phyloP scores from a whole-genome alignment of 2,113 vertebrate genomes.

The Apteryx owenii region DNA sequence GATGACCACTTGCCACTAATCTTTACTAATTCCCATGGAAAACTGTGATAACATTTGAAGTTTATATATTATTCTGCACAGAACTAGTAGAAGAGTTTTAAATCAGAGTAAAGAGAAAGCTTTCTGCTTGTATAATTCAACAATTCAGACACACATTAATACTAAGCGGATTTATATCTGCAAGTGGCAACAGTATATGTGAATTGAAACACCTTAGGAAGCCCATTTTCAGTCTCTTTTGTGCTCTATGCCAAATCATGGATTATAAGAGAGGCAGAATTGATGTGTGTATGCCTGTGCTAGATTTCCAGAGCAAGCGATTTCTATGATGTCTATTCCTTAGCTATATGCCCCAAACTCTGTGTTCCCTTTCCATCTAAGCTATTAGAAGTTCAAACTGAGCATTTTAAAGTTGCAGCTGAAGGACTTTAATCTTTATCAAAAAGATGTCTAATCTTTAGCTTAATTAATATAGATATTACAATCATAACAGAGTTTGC shows the following conservation, averaged over 20 bases:
- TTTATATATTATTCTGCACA: not conserved
- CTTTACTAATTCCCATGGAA: not conserved
- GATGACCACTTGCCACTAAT: not conserved
- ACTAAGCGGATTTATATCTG: not conserved
- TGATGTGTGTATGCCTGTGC: not conserved
- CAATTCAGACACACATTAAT: not conserved
- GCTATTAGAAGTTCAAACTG: not conserved
- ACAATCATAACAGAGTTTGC: not conserved
- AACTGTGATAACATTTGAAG: not conserved
- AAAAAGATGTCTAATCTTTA: not conserved
- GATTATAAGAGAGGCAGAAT: not conserved
- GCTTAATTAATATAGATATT: not conserved
- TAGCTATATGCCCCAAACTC: not conserved
- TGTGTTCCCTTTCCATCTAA: not conserved
- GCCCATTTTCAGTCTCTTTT: not conserved
- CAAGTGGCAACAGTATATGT: not conserved
- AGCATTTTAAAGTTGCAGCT: not conserved
- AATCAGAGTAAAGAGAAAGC: not conserved
- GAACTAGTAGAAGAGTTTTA: not conserved
- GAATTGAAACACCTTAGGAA: not conserved
- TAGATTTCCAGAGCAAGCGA: not conserved
- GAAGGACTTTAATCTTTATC: not conserved
- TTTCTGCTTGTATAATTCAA: not conserved
- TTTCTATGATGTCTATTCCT: not conserved
- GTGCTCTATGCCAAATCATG: not conserved